Conservation (phyloP, 2,113 vertebrate species). For the Halichoeres trimaculatus region DNA sequence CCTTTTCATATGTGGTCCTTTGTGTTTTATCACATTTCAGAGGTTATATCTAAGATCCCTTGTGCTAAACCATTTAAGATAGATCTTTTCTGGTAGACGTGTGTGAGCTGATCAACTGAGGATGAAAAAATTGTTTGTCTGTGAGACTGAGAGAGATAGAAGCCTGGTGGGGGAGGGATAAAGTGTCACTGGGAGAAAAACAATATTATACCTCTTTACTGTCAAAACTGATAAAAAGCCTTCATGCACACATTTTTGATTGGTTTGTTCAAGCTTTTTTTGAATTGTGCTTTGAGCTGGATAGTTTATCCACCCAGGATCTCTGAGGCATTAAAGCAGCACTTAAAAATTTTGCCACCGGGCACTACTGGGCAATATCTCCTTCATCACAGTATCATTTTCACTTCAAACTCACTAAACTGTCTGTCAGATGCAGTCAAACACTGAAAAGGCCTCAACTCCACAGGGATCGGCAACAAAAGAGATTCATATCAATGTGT, state of each 20-base stretch:
- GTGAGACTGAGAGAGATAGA: constrained; percentile 35
- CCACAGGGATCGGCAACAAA: constrained; percentile 51
- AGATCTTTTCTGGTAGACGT: constrained; percentile 48
- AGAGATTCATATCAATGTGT: constrained; percentile 59
- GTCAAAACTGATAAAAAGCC: neutral
- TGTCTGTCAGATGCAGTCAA: constrained; percentile 49
- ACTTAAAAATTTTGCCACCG: constrained; percentile 26
- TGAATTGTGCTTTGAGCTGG: constrained; percentile 23
- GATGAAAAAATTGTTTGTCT: constrained; percentile 62
- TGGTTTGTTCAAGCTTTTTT: constrained; percentile 22
- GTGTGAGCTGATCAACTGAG: constrained; percentile 50
- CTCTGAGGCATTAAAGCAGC: neutral
- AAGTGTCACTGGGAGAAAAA: constrained; percentile 3
- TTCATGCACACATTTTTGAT: neutral
- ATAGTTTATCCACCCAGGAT: constrained; percentile 36
- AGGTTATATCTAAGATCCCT: constrained; percentile 62
- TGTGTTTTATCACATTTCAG: constrained; percentile 59
- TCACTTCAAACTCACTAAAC: constrained; percentile 44
- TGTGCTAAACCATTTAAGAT: constrained; percentile 69
- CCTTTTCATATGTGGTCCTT: constrained; percentile 37
- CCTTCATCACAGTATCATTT: constrained; percentile 43
- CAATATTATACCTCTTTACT: constrained; percentile 15
- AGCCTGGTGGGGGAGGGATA: neutral
- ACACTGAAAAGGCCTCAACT: constrained; percentile 46
- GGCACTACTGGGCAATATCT: constrained; percentile 17